Base-by-base conservation (phyloP, 2,797 vertebrate species). In the Chiroxiphia lanceolata region DNA sequence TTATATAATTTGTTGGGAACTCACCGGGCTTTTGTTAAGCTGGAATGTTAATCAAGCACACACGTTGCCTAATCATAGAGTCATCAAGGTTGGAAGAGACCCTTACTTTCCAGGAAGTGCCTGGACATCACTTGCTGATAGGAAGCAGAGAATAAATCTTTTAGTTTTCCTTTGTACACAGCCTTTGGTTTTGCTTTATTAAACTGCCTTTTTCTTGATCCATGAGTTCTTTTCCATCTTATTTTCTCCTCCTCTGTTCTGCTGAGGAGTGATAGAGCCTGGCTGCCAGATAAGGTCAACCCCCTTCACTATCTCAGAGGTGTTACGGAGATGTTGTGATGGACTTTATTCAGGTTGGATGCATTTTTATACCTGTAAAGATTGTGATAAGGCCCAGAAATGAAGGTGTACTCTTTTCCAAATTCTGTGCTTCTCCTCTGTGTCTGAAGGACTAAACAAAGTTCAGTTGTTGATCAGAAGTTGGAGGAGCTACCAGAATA, bases 351-450 rank as follows among this genome's bases (percentile, higher is more conserved):
- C 88, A 79, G 70, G 10, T 78, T 90, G 76, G 69, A 81, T 65
- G 21, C 59, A 12, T 64, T 91, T 90, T 85, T 65, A 72, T 71
- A 79, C 72, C 59, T 72, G 18, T 59, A 57, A 75, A 68, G 60
- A 88, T 33, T 13, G 11, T 89, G 79, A 80, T 51, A 57, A 90
- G 68, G 34, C 86, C 89, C 84, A 96, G 64, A 91, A 92, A 36
- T 51, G 4, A 60, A 83, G 92, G 20, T 53, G 42, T 63, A 17
- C 81, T 92, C 54, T 90, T 83, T 19, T 94, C 64, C 75, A 87
- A 68, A 56, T 42, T 51, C 57, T 67, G 65, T 80, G n/a, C 65
- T 94, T 87, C 48, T 85, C 63, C 29, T 75, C 47, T 83, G n/a
- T 81, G 81, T 71, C 74, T 54, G 25, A 65, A 75, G 47, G 18